Conservation (phyloP, 2,113 vertebrate species). For the Steatornis caripensis region DNA sequence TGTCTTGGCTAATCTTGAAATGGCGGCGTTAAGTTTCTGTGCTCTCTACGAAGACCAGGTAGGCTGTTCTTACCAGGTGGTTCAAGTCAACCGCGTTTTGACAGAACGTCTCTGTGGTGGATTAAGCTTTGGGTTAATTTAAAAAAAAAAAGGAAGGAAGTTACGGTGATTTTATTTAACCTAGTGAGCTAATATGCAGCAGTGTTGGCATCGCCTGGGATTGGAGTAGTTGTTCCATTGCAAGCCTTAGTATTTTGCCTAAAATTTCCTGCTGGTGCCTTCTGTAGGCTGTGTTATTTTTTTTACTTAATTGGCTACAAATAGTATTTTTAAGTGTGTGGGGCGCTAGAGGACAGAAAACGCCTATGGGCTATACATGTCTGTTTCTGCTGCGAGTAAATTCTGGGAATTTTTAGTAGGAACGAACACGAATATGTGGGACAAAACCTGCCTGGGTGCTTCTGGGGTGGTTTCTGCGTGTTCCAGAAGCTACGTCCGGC, state of each 20-base stretch:
- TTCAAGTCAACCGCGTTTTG: fast-evolving
- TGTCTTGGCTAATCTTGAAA: fast-evolving
- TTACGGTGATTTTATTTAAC: not conserved
- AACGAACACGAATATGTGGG: fast-evolving
- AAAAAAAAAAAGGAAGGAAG: too few relatives aligned
- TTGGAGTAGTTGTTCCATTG: not conserved
- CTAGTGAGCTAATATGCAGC: fast-evolving
- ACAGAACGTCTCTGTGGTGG: too few relatives aligned
- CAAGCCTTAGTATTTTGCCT: too few relatives aligned
- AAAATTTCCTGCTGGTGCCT: not conserved
- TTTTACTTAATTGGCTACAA: not conserved
- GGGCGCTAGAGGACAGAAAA: not conserved
- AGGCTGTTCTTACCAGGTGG: not conserved
- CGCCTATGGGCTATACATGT: fast-evolving
- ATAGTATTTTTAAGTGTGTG: not conserved
- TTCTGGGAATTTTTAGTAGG: not conserved
- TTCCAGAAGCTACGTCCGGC: not conserved
- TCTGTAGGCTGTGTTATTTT: not conserved
- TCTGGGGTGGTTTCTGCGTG: too few relatives aligned
- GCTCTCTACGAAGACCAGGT: fast-evolving
- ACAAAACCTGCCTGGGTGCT: fast-evolving
- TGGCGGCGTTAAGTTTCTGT: too few relatives aligned
- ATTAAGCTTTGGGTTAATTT: not conserved
- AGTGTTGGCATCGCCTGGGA: fast-evolving
- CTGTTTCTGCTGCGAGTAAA: not conserved